Evolutionary conservation across 2,888 invertebrate genomes (phyloP), one percentile per base, ranked within the genome.

Genomic region (Syrphus vitripennis): DNA sequence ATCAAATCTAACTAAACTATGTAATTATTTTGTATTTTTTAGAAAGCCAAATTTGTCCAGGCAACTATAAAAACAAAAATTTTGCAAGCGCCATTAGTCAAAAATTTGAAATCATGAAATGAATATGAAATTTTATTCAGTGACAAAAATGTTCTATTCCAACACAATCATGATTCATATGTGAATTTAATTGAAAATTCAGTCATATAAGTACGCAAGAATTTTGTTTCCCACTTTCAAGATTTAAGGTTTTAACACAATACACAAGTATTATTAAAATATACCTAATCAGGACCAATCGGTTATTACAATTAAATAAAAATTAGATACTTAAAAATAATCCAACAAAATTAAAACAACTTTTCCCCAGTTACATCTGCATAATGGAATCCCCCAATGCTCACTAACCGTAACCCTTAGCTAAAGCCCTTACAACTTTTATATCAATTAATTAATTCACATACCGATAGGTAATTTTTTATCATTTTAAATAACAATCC

Each of bases 361-460:
- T 31, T 67, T 31, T 14, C 37, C 16, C 19, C 1, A 19, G 19
- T 42, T n/a, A 24, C 65, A 12, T 55, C n/a, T 63, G 14, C n/a
- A 1, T 12, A 12, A 2, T 21, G 76, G 76, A 82, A 76, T 67
- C 50, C 50, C 82, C 77, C 63, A 67, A 59, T 40, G 40, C 24
- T 65, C 34, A 59, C 14, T n/a, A 29, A 72, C 59, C 82, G 67
- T 77, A 65, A 57, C 71, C 59, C n/a, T 29, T 19, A 1, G 24
- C 0, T n/a, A 14, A 21, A 16, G 16, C 48, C 75, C 75, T 53
- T 31, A 59, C 34, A 31, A 59, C 42, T 24, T 21, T 55, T n/a
- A n/a, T n/a, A 40, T 34, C 26, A 34, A 31, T 65, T 29, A 72
- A 79, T 72, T 45, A 16, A 79, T 67, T 72, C 65, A 4, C 45